phyloP scores from a whole-genome alignment of 1,140 invertebrate species.

The Drosophila kanapiae region DNA sequence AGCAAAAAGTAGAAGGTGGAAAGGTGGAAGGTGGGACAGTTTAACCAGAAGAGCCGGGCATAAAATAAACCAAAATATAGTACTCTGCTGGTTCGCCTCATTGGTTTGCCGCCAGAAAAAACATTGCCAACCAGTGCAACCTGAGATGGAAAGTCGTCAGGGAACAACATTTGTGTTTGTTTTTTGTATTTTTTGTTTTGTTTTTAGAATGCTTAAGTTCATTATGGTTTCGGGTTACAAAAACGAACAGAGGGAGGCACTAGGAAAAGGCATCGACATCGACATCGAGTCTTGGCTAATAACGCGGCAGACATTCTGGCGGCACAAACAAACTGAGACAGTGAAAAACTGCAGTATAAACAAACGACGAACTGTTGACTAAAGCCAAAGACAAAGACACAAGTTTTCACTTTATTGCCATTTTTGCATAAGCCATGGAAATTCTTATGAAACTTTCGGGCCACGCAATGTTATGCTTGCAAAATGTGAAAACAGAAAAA shows the following conservation, averaged over 20 bases:
- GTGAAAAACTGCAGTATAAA: conserved; percentile 20
- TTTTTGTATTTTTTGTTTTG: conserved; percentile 12
- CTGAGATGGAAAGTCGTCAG: conserved; percentile 14
- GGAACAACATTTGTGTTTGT: conserved; percentile 13
- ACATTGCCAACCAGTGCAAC: conserved; percentile 29
- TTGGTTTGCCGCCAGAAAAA: conserved; percentile 57
- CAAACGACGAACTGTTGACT: conserved; percentile 32
- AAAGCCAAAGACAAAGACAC: conserved; percentile 36
- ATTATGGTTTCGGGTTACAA: conserved; percentile 72
- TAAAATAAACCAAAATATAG: conserved; percentile 58
- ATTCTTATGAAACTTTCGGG: conserved; percentile 51
- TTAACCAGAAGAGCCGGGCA: conserved; percentile 18
- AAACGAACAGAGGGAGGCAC: background rate
- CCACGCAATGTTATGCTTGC: conserved; percentile 42
- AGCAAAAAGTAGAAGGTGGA: conserved; percentile 10
- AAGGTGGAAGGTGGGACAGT: conserved; percentile 21
- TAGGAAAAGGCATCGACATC: conserved; percentile 15
- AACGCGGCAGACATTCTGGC: conserved; percentile 47
- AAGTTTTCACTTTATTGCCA: conserved; percentile 36
- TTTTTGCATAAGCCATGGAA: conserved; percentile 63
- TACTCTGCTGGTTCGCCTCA: conserved; percentile 45
- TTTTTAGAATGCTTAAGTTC: conserved; percentile 58
- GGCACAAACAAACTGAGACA: conserved; percentile 46
- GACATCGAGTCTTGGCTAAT: conserved; percentile 22
- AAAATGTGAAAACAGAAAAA: conserved; percentile 20